Base-by-base conservation (phyloP, 2,797 vertebrate species). In the Microcaecilia unicolor region DNA sequence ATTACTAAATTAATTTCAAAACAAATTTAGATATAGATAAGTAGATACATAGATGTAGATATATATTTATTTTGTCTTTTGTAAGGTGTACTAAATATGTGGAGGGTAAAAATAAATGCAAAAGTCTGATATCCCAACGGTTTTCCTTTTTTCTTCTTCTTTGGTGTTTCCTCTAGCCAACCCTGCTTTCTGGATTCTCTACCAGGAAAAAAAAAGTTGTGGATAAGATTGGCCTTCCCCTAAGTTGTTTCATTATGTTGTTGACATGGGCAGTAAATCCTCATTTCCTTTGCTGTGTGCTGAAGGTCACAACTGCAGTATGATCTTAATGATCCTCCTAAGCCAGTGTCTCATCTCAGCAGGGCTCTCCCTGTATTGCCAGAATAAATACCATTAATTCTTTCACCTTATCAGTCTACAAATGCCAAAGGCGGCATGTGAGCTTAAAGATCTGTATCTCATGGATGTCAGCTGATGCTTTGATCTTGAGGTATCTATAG, bases 231-330 rank as follows among this genome's bases (percentile, higher is more conserved):
- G 51, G 39, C 56, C 60, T 69, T 73, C 37, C 57, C 50, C 37
- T 27, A 50, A 51, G 60, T 54, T 44, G 41, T 63, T 76, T 67
- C 62, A 65, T 72, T 76, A 69, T 37, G 17, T 43, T 62, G 38
- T 63, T 67, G 64, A 67, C 52, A 53, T 28, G 55, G 63, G 39
- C 42, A 30, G 51, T 74, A 70, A 73, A 63, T 75, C 59, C 58
- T 65, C 29, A 49, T 70, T 67, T 52, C 53, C 50, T 61, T 74
- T 68, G 50, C 61, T 59, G 44, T 6, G 2, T 50, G 56, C 48
- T 65, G 67, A 72, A 70, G 65, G 67, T 72, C 61, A 61, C 41
- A 52, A 61, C 51, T 53, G 55, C 32, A 37, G 45, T 50, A 22
- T 40, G 53, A 44, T 57, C 16, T 1, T 63, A 58, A 64, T 64